These are phyloP conservation scores for Strix occidentalis DNA, from an alignment of 2,797 vertebrate genomes.

Conservation along the genomic window DNA sequence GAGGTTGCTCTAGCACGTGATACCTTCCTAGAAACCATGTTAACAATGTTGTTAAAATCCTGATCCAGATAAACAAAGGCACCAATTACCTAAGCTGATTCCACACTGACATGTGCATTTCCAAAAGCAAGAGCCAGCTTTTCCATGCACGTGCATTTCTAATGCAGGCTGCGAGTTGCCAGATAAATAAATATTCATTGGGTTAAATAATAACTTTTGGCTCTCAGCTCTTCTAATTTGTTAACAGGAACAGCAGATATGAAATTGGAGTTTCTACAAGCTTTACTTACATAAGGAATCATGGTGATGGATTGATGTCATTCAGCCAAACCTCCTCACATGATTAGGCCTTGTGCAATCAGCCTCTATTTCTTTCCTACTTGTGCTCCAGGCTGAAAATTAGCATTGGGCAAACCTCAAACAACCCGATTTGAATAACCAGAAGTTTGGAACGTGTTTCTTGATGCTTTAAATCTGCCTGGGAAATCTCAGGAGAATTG, in stretches of 20 bases:
- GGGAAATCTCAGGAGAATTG: background rate
- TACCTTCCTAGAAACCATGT: slow-evolving; percentile 40
- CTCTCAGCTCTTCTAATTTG: background rate
- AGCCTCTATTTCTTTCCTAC: background rate
- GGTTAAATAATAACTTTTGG: background rate
- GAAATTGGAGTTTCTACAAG: background rate
- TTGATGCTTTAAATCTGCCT: background rate
- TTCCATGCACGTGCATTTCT: background rate
- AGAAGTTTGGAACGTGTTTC: background rate
- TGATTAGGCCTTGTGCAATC: background rate
- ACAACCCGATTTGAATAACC: background rate
- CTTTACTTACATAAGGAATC: background rate
- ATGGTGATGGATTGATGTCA: background rate
- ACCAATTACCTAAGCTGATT: background rate
- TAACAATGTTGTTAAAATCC: slow-evolving; percentile 1
- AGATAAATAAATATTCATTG: slow-evolving; percentile 17
- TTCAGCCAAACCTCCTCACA: background rate
- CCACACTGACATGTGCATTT: background rate
- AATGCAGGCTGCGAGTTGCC: background rate
- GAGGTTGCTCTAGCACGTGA: background rate
- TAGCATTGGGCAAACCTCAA: background rate
- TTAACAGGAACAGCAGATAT: background rate
- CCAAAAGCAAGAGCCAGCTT: background rate
- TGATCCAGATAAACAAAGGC: background rate
- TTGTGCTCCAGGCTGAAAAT: background rate